Evolutionary conservation across 1,140 invertebrate species (phyloP), one percentile per base, ranked within the genome.

Genomic region (Leptinotarsa defecta): DNA sequence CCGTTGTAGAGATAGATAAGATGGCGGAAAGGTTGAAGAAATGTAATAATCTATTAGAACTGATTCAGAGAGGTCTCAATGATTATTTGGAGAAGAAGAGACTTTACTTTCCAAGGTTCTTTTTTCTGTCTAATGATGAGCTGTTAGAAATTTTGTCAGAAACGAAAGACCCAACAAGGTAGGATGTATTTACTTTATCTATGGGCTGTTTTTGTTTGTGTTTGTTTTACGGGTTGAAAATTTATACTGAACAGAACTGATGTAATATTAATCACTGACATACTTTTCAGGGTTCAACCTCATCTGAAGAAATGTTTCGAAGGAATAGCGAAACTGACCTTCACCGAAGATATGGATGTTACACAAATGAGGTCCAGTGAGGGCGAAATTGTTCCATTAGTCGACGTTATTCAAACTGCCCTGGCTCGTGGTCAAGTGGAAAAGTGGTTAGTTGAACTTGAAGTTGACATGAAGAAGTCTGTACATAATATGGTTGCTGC

Each of bases 271-370:
- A 6, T 63, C 27, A 49, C 48, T 13, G 19, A 49, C 20, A n/a
- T 48, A 34, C 73, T 22, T 83, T 83, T 63, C 77, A 93, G 94
- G 78, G 95, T 99, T n/a, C 96, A 98, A 84, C 96, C 96, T n/a
- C 96, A 98, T 89, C 87, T 99, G 70, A 98, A 97, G 88, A 99
- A 99, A 84, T 98, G 96, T 85, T 98, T 98, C 86, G 94, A 96
- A 86, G 95, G 96, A 34, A 98, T 99, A 76, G 93, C 93, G 5
- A 92, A 89, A 76, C 86, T 98, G 8, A 91, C 89, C 27, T 99
- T 99, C 84, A 97, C 94, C 0, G 92, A 94, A 74, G 90, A 92
- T 8, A 86, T 97, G 82, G 95, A 97, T 75, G 94, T 98, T 3
- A 96, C 93, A 0, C 90, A 93, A 52, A 97, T 99, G 92, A 92